phyloP scores from a whole-genome alignment of 1,140 invertebrate genomes.

The Solen grandis region DNA sequence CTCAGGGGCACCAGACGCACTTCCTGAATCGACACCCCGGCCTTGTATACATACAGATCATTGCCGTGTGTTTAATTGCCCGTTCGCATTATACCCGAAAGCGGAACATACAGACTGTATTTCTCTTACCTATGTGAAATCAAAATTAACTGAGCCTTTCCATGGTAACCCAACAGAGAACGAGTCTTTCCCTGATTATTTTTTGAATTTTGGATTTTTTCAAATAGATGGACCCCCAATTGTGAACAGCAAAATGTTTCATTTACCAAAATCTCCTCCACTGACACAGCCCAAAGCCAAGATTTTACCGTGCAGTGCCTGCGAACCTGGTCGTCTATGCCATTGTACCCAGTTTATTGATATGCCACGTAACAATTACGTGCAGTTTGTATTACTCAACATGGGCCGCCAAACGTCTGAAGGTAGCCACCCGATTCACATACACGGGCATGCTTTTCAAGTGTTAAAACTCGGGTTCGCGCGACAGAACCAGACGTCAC shows the following conservation, averaged over 20 bases:
- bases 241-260: constrained; percentile 50
- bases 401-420: constrained; percentile 84
- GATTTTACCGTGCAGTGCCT: constrained; percentile 17
- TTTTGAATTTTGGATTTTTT: constrained; percentile 59
- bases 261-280: constrained; percentile 46
- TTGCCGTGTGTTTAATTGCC: constrained; percentile 62
- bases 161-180: neutral
- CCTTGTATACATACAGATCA: constrained; percentile 26
- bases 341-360: constrained; percentile 11
- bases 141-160: constrained; percentile 9
- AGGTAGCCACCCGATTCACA: constrained; percentile 85
- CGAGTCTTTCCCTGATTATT: constrained; percentile 53
- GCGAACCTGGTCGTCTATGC: constrained; percentile 40
- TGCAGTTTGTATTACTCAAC: constrained; percentile 64
- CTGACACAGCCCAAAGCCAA: constrained; percentile 54
- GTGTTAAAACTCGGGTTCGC: constrained; percentile 83
- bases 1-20: constrained; percentile 80
- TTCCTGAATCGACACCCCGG: constrained; percentile 72
- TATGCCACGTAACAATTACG: constrained; percentile 26
- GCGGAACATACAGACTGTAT: constrained; percentile 53
- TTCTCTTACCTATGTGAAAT: constrained; percentile 13
- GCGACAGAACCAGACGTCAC: constrained; percentile 47
- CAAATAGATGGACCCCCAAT: neutral
- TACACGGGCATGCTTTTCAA: constrained; percentile 88
- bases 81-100: constrained; percentile 52